These are phyloP conservation scores for Proteles cristata DNA, from an alignment of 2,113 vertebrate genomes.

Conservation along the genomic window DNA sequence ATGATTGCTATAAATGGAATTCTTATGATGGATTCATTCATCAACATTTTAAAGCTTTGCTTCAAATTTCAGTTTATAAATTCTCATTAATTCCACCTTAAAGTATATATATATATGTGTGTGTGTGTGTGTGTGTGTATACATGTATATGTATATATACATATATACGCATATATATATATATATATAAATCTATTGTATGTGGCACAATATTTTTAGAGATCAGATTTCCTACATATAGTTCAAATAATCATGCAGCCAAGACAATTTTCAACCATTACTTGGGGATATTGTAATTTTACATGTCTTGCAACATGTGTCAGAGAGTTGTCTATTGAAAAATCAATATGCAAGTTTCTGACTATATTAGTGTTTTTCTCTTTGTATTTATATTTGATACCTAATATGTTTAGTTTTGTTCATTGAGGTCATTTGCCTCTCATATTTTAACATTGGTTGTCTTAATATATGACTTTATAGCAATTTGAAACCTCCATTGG, in stretches of 20 bases:
- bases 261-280: background rate
- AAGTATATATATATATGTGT: background rate
- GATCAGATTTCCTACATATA: background rate
- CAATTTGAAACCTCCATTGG: background rate
- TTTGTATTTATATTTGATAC: background rate
- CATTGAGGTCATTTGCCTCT: background rate
- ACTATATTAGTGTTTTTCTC: background rate
- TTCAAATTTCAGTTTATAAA: background rate
- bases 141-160: too few species aligned
- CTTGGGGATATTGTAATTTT: background rate
- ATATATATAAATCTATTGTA: background rate
- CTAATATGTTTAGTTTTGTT: background rate
- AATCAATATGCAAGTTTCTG: background rate
- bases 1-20: background rate
- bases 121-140: too few species aligned
- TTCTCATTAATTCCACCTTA: background rate
- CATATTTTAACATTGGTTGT: background rate
- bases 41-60: background rate
- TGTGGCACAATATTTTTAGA: background rate
- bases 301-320: background rate
- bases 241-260: background rate
- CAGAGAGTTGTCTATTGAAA: background rate
- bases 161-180: too few species aligned
- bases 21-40: background rate
- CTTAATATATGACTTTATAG: background rate